Base-by-base conservation (phyloP, 2,888 invertebrate species). In the Hydrotaea cyrtoneurina region DNA sequence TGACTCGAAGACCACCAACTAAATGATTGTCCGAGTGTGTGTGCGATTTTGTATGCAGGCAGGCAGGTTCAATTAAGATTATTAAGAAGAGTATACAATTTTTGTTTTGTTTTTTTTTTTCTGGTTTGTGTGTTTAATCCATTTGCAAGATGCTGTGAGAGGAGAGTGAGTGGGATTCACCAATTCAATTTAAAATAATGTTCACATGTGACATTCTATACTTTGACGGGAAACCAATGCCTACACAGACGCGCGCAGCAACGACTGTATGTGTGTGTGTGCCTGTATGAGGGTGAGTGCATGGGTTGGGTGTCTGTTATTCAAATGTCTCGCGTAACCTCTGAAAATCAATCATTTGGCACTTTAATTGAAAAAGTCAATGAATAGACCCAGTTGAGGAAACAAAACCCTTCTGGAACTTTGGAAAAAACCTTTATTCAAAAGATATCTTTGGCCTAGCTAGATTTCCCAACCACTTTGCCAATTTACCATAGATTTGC, bases 41-140 rank as follows among this genome's bases (percentile, higher is more conserved):
- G 69, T 46, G 43, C 19, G 46, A 69, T 69, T 53, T 75, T 43
- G 5, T 59, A 43, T 59, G 26, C 39, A 31, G 19, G 59, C 43
- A 75, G 39, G 84, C 81, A 82, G 77, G 82, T 82, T 85, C 82
- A 85, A 85, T 85, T 85, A 85, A 85, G 85, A 77, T 82, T 82
- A 85, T 85, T 85, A 82, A 85, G 82, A 82, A 85, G 82, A 82
- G 74, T 77, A 82, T 73, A 82, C n/a, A n/a, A n/a, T 79, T 85
- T 85, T 31, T 31, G 31, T 31, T 31, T 31, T 2, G 3, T 31
- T 31, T 31, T 31, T 31, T 76, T 66, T 66, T n/a, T n/a, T n/a
- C n/a, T n/a, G n/a, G n/a, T n/a, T n/a, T n/a, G n/a, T n/a, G n/a
- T n/a, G n/a, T n/a, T 13, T 39, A 69, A 69, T 43, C 69, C 69